Evolutionary conservation across 2,797 vertebrate genomes (phyloP), one percentile per base, ranked within the genome.

Genomic region (Tokudaia tokunoshimensis): DNA sequence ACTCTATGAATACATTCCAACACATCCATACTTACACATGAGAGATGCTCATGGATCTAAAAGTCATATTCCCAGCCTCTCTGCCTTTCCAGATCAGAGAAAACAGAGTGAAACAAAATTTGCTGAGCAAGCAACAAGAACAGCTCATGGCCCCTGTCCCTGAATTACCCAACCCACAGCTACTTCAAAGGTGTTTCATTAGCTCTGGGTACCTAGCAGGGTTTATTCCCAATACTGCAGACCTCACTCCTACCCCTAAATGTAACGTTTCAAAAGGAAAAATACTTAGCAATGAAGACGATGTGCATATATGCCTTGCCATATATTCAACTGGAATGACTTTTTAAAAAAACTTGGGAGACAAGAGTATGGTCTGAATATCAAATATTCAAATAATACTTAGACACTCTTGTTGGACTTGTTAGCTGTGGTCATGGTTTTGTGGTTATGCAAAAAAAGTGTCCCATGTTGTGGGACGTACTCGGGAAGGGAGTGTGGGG

Each of bases 361-460:
- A 80, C 61, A 2, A 87, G 63, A 89, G 76, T 47, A 74, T 12
- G n/a, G 37, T 67, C 20, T 81, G 19, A 80, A 57, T 85, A 81
- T 52, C 81, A 76, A 85, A 52, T 70, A 86, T 86, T 52, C 19
- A 86, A 70, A 90, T n/a, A 44, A 92, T 59, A 80, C 29, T 52
- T 79, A 82, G 63, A 52, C 65, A 74, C 90, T 47, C 65, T 24
- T 63, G 44, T n/a, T 80, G 61, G 52, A 70, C 83, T 76, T 92
- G 63, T 87, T 93, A 75, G 75, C 65, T 86, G 57, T 92, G 95
- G 82, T 86, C 55, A 63, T 85, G 74, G 89, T 75, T 94, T 93
- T 92, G 94, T 59, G 83, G 70, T 96, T 97, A 95, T 78, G 55
- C 89, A 97, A 94, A 79, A 72, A 82, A 82, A 59, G 37, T 47